Evolutionary conservation across 2,888 invertebrate genomes (phyloP), one percentile per base, ranked within the genome.

Genomic region (Orthosia cruda): DNA sequence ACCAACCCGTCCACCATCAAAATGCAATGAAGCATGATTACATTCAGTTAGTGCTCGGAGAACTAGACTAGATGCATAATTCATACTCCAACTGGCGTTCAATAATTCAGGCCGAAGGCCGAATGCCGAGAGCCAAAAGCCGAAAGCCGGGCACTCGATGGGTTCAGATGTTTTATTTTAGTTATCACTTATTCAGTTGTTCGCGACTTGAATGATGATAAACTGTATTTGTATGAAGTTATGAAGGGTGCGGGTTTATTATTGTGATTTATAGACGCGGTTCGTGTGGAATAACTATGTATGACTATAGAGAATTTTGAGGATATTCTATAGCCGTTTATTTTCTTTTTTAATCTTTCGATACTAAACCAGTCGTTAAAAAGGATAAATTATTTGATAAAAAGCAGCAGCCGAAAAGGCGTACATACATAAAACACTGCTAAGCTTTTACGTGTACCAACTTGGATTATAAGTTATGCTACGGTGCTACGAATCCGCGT

Each of bases 111-210:
- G 80, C 79, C 84, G 74, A 80, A 67, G 71, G 80, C 86, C 80
- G 74, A 87, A 67, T 80, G 68, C 71, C 79, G 67, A 80, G 69
- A 76, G 71, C 74, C 81, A 77, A 75, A 54, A 65, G 64, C 52
- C 64, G 40, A 77, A 86, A 88, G 80, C 74, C 65, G 80, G 74
- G 76, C 76, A 86, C 80, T 79, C 76, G 77, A 74, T 81, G 74
- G 79, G 73, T 81, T 85, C 77, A 86, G 77, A 83, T 87, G 87
- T 87, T 88, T 87, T 87, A 88, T 87, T 88, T 85, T 74, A 78
- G 79, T 78, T 84, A 82, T 87, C 78, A 87, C 79, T 87, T 87
- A 87, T 87, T 88, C 87, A 88, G 81, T 74, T 86, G 84, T 79
- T 79, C 80, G 81, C 81, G 74, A 73, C 83, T 72, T 81, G 81